Base-by-base conservation (phyloP, 2,888 invertebrate genomes). In the Sturmia bella region DNA sequence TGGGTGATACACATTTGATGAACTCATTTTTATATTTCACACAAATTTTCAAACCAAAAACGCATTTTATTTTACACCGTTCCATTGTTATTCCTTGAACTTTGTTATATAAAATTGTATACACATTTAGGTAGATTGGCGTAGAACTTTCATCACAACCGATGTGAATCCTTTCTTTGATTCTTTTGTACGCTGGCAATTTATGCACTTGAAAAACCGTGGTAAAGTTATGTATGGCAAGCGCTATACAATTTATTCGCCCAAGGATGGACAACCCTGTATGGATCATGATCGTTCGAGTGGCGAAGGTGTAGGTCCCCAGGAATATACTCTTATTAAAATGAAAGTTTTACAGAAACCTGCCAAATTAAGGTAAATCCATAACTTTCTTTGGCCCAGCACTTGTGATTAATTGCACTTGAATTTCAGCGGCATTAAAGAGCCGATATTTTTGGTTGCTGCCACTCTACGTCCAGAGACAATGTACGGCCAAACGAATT, bases 401-500 rank as follows among this genome's bases (percentile, higher is more conserved):
- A 12, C 1, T 24, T 13, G 3, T 9, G 1, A 37, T 37, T 39
- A 64, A 24, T 3, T 15, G 21, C 41, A 45, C 11, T 15, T n/a
- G 15, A 52, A 15, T 69, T 69, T 27, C 41, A 91, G 89, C 39
- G 76, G 87, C 27, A 84, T 89, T 0, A 88, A 87, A 80, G 85
- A 83, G 2, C 83, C 89, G 5, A 85, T 91, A 59, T 91, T 84
- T 61, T 92, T 99, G 80, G 98, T 99, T 12, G 99, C 99, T 17
- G 99, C 99, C 9, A 99, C 99, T 5, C 92, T 99, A n/a, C 93
- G 99, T 78, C 99, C 99, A 1, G 99, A 99, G 92, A 99, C 99
- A 0, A 99, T 99, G 99, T 99, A 99, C 89, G 99, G 99, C 0
- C 99, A 99, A 92, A 99, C 99, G 0, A 99, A 99, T 90, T 99